Base-by-base conservation (phyloP, 2,888 invertebrate species). In the Romanomermis culicivorax region DNA sequence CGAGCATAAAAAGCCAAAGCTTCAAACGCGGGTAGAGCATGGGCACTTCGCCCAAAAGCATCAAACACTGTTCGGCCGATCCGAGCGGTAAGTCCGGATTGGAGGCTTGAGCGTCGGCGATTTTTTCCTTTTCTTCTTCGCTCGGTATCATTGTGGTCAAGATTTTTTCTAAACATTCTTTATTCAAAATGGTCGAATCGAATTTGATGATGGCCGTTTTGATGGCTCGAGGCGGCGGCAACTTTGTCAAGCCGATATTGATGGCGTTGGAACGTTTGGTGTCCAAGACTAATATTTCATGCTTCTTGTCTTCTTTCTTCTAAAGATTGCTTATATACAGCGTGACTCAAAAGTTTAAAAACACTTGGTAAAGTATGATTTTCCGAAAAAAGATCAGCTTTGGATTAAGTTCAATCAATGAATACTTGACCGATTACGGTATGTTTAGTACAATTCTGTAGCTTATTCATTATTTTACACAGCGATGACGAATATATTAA, bases 141-240 rank as follows among this genome's bases (percentile, higher is more conserved):
- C 87, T 85, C 27, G 97, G 97, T 68, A 99, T 76, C 95, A 97
- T 93, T 14, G 71, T 71, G n/a, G 84, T 85, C 57, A 97, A 72
- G 54, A 97, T 77, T 77, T 99, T 99, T 77, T 93, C 93, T 61
- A 95, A 91, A 27, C 91, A 91, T 72, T 99, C 97, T 63, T 91
- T 78, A 63, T 91, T 97, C 73, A 99, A 85, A 50, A 97, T 88
- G 1, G 91, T 86, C 1, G 86, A 85, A 70, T 99, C 97, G 91
- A 99, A 99, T 74, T 97, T 99, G 70, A 97, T 76, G 59, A 91
- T 88, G 27, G 95, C 97, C n/a, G 91, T 85, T 70, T 95, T 95
- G 60, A 99, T 99, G 4, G 93, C 87, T 60, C 91, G 79, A 0
- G 93, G 87, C 1, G 93, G 93, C 1, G 97, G 97, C 60, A 99